These are phyloP conservation scores for Lamellibrachia satsuma DNA, from an alignment of 2,888 invertebrate species.

Conservation along the genomic window DNA sequence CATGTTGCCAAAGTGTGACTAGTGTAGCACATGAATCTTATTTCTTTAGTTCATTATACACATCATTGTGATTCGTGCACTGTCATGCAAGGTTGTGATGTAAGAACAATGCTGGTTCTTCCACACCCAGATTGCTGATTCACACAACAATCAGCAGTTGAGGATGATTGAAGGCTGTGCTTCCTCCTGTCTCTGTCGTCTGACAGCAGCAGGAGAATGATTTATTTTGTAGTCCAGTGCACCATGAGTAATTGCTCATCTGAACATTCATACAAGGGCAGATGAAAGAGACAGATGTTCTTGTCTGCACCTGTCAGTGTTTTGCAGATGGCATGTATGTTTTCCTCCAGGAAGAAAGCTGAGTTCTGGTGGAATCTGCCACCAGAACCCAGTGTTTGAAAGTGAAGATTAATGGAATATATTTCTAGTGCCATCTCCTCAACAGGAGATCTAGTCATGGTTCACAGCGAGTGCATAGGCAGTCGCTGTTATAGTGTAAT, in stretches of 20 bases:
- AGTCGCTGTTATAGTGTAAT: neutral
- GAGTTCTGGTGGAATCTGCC: neutral
- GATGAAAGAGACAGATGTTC: conserved; percentile 10
- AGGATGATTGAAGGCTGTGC: neutral
- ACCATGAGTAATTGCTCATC: conserved; percentile 10
- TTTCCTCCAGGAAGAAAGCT: neutral
- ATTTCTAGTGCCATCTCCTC: neutral
- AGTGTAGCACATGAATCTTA: neutral
- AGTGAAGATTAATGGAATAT: neutral
- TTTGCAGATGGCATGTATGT: neutral
- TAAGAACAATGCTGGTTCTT: neutral
- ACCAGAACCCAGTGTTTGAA: neutral
- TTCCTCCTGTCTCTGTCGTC: neutral
- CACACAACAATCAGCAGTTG: neutral
- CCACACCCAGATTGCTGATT: neutral
- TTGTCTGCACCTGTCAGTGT: neutral
- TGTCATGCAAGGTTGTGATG: neutral
- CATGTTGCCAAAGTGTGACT: neutral
- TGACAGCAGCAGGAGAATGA: neutral
- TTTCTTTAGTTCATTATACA: neutral
- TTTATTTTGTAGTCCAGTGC: neutral
- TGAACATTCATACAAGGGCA: neutral
- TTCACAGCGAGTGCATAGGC: neutral
- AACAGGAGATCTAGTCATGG: neutral
- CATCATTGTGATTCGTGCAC: neutral